Percentiles rank a stretch among this genome's conserved stretches.
These are phyloP conservation scores for Tetranychus truncatus DNA, from an alignment of 2,888 invertebrate genomes.

Conservation along the genomic window DNA sequence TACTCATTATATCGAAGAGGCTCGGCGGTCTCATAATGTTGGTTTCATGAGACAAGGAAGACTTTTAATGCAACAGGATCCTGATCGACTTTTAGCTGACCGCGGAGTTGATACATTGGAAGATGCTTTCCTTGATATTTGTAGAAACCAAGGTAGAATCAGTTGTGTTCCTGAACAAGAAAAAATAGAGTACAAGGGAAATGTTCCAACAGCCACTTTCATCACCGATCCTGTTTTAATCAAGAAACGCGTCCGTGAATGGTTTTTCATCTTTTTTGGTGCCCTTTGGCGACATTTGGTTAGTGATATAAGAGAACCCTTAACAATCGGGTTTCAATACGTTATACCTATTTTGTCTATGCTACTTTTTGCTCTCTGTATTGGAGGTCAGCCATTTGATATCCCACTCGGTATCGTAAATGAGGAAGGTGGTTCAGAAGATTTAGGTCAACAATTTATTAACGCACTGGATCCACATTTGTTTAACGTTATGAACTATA, in stretches of 20 bases:
- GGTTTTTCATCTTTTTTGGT: constrained; percentile 14
- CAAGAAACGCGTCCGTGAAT: background rate
- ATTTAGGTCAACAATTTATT: background rate
- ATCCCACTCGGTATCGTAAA: constrained; percentile 29
- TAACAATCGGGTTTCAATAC: constrained; percentile 33
- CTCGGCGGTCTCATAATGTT: constrained; percentile 8
- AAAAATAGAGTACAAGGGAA: background rate
- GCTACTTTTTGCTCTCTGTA: constrained; percentile 34
- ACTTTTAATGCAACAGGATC: constrained; percentile 9
- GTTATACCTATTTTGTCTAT: constrained; percentile 34
- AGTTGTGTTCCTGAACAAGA: background rate
- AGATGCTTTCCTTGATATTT: constrained; percentile 13
- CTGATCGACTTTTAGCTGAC: background rate
- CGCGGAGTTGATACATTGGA: constrained; percentile 1
- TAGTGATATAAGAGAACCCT: constrained; percentile 26
- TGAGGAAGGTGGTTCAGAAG: background rate
- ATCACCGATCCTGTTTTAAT: background rate
- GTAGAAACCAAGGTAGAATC: constrained; percentile 5
- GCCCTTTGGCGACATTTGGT: constrained; percentile 30
- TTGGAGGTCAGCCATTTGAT: constrained; percentile 29
- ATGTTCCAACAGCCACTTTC: background rate
- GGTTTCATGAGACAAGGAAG: constrained; percentile 12
- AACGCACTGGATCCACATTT: background rate
- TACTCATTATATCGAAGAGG: constrained; percentile 13
- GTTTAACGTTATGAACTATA: constrained; percentile 8